Base-by-base conservation (phyloP, 2,113 vertebrate genomes). In the Philantomba maxwellii region DNA sequence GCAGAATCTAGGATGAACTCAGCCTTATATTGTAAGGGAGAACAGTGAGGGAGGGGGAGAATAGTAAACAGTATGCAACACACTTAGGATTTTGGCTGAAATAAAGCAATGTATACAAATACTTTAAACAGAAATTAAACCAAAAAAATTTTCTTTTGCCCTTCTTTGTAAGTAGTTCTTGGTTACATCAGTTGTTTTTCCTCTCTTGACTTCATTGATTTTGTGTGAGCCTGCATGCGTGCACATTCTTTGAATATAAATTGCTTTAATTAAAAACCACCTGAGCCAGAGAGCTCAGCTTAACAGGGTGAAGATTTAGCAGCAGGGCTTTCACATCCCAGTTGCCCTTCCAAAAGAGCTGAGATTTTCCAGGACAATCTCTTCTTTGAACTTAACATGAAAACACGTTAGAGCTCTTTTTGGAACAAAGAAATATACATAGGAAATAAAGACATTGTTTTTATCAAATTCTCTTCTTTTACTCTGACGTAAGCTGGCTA, bases 401-500 rank as follows among this genome's bases (percentile, higher is more conserved):
- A 98, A 97, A 66, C 90, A 98, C 91, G 90, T 95, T 95, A 97
- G 92, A 23, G 91, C 64, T 96, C 97, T 87, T 97, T 98, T 87
- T 3, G 91, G 97, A 97, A 98, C 97, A 98, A 97, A 97, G 96
- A 97, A 96, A 97, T 96, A 97, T 97, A 97, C 96, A 98, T 96
- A 98, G 97, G 97, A 98, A 97, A 97, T 96, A 97, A 96, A 97
- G 97, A 96, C 98, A 97, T 97, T 97, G 98, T 97, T 97, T 97
- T 97, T 89, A 97, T 96, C 95, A 96, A 96, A 94, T 75, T 91
- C n/a, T 93, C 94, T 93, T 95, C 88, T 94, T 96, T 85, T 60
- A 66, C 78, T 89, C 86, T 98, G 97, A 98, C 96, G 89, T 97
- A 84, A 97, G 39, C 86, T 91, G 92, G 57, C 90, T 77, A 58